Conservation (phyloP, 2,113 vertebrate genomes). For the Silurus meridionalis region DNA sequence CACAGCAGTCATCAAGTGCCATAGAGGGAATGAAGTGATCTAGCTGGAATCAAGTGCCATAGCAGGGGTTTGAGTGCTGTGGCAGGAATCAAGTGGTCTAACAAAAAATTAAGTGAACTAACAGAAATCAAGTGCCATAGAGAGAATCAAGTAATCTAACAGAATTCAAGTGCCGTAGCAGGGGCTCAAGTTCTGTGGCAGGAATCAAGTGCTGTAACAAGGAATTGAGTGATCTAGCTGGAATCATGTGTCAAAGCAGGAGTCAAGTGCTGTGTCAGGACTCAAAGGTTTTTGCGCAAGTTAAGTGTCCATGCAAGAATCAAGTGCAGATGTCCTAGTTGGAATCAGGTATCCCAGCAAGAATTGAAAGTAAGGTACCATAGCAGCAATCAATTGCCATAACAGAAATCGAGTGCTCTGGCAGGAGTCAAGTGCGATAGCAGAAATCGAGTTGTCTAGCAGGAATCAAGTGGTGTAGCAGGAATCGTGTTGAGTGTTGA, state of each 20-base stretch:
- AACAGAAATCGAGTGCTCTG: neutral
- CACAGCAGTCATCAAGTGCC: neutral
- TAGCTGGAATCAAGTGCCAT: neutral
- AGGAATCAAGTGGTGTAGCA: too few relatives aligned
- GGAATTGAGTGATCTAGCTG: neutral
- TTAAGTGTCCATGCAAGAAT: neutral
- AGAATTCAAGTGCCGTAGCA: neutral
- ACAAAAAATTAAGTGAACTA: neutral
- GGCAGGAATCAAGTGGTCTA: neutral
- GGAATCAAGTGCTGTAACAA: neutral
- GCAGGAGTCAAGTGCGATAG: neutral
- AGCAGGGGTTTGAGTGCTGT: neutral
- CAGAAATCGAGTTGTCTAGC: neutral
- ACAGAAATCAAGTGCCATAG: neutral
- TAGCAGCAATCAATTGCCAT: neutral
- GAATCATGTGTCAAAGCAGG: neutral
- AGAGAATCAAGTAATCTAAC: neutral
- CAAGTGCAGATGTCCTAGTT: neutral
- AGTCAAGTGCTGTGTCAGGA: neutral
- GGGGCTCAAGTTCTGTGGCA: neutral
- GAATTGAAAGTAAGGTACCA: neutral
- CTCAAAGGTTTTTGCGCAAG: too few relatives aligned
- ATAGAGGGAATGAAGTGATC: neutral
- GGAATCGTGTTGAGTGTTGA: too few relatives aligned
- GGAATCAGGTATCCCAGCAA: neutral